phyloP scores from a whole-genome alignment of 2,888 invertebrate genomes.

The Clanis bilineata region DNA sequence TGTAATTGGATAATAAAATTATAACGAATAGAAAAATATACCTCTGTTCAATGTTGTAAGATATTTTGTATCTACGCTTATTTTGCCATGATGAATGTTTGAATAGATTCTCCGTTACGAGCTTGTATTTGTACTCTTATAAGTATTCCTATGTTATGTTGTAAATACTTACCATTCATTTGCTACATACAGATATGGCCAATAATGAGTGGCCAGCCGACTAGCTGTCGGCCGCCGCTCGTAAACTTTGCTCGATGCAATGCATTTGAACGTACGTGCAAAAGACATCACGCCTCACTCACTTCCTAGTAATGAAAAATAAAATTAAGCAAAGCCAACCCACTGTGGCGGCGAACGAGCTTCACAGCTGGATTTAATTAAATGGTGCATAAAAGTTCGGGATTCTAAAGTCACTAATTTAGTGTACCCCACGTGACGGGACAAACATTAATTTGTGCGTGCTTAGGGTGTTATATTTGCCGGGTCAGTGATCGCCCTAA shows the following conservation, averaged over 20 bases:
- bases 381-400: conserved; percentile 44
- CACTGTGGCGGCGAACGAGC: conserved; percentile 34
- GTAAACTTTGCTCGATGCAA: conserved; percentile 74
- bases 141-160: conserved; percentile 62
- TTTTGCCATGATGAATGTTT: neutral
- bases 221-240: conserved; percentile 74
- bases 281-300: conserved; percentile 66
- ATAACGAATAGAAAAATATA: neutral
- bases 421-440: conserved; percentile 47
- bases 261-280: conserved; percentile 58
- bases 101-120: conserved; percentile 51
- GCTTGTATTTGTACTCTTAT: conserved; percentile 63
- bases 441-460: conserved; percentile 40
- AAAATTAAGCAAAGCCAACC: conserved; percentile 24
- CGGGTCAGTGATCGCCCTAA: conserved; percentile 69
- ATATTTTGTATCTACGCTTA: neutral
- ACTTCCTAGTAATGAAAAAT: conserved; percentile 64
- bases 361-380: conserved; percentile 45
- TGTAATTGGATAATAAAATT: neutral
- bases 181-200: conserved; percentile 75
- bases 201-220: conserved; percentile 70
- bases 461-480: conserved; percentile 54
- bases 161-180: conserved; percentile 74
- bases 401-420: conserved; percentile 62
- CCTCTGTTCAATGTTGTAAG: neutral